These are phyloP conservation scores for Drosophila ezoana DNA, from an alignment of 2,888 invertebrate species.

Conservation along the genomic window DNA sequence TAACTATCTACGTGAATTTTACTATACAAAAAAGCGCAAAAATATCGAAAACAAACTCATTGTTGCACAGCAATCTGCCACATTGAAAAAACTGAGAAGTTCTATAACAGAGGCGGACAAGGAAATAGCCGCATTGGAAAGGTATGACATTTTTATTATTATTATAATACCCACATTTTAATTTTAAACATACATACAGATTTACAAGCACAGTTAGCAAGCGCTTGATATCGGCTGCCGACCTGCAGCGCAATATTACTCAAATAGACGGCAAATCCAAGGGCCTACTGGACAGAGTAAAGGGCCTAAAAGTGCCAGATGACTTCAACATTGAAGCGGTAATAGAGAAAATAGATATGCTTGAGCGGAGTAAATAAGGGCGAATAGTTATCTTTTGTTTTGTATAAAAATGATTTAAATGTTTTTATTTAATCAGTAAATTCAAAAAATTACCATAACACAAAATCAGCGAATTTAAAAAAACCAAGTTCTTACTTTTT, in stretches of 20 bases:
- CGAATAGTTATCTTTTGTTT: conserved; percentile 4
- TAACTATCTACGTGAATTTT: conserved; percentile 75
- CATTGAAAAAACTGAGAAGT: conserved; percentile 62
- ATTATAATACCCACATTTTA: background rate
- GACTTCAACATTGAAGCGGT: conserved; percentile 78
- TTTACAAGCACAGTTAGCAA: conserved; percentile 66
- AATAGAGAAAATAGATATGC: conserved; percentile 74
- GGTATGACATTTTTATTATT: conserved; percentile 53
- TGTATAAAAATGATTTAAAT: conserved; percentile 67
- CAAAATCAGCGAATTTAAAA: conserved; percentile 43
- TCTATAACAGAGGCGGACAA: conserved; percentile 61
- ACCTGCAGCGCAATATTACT: conserved; percentile 60
- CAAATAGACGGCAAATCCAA: conserved; percentile 67
- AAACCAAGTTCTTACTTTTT: conserved; percentile 29
- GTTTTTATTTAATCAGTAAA: conserved; percentile 67
- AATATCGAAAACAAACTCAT: conserved; percentile 64
- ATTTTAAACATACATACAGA: conserved; percentile 37
- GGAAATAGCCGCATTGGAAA: conserved; percentile 69
- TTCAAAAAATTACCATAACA: conserved; percentile 48
- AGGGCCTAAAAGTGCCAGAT: conserved; percentile 58
- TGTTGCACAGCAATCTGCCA: conserved; percentile 54
- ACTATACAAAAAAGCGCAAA: conserved; percentile 70
- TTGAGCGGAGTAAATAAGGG: conserved; percentile 57
- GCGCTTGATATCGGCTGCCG: conserved; percentile 65
- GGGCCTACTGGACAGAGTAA: conserved; percentile 67